These are phyloP conservation scores for Stictocephala bisonia DNA, from an alignment of 2,888 invertebrate species.

Conservation along the genomic window DNA sequence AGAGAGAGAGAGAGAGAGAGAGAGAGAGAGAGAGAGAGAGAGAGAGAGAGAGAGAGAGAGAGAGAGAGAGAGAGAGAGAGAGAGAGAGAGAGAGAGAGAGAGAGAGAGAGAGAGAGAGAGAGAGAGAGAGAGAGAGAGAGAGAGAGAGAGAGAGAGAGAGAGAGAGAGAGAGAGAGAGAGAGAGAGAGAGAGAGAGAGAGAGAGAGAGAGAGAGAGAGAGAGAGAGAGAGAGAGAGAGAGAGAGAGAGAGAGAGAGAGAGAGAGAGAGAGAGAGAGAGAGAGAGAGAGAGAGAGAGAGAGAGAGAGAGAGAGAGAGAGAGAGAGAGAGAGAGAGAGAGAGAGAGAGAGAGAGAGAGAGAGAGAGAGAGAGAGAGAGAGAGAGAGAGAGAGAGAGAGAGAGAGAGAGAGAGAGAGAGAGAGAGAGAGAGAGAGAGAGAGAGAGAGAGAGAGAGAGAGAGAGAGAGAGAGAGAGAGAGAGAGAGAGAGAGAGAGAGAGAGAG, in stretches of 20 bases:
- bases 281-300: neutral
- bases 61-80: neutral
- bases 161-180: neutral
- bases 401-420: neutral
- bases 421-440: neutral
- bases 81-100: neutral
- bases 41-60: neutral
- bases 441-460: neutral
- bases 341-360: neutral
- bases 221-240: neutral
- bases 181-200: neutral
- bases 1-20: neutral
- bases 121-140: neutral
- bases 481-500: neutral
- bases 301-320: conserved; percentile 2
- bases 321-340: neutral
- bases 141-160: neutral
- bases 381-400: neutral
- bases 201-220: neutral
- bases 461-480: neutral
- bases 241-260: neutral
- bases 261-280: neutral
- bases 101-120: neutral
- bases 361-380: neutral
- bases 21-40: neutral